Conservation (phyloP, 2,888 invertebrate genomes). For the Pharmacophagus antenor region DNA sequence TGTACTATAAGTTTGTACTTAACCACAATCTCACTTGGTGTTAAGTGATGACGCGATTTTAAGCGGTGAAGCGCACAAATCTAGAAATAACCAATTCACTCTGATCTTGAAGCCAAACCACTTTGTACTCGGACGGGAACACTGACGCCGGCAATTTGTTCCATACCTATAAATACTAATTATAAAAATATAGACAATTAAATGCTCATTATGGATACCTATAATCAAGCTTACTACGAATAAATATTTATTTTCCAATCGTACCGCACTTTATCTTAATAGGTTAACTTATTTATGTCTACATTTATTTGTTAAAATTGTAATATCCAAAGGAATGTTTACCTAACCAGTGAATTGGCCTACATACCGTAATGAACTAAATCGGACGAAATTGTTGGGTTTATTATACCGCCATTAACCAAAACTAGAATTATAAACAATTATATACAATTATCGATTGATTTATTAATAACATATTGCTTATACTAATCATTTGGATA, state of each 20-base stretch:
- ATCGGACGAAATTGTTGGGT: neutral
- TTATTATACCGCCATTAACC: neutral
- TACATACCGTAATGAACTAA: constrained; percentile 16
- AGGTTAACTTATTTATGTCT: neutral
- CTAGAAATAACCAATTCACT: too few relatives aligned
- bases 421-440: constrained; percentile 1
- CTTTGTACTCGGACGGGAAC: too few relatives aligned
- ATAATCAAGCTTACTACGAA: too few relatives aligned
- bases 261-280: neutral
- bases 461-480: neutral
- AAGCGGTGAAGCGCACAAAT: too few relatives aligned
- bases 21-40: too few relatives aligned
- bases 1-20: too few relatives aligned
- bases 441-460: neutral
- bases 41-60: too few relatives aligned
- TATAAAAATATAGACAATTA: neutral
- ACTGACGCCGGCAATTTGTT: too few relatives aligned
- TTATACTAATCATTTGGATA: neutral
- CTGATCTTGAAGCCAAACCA: too few relatives aligned
- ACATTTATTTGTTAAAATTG: constrained; percentile 1
- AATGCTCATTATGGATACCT: too few relatives aligned
- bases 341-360: constrained; percentile 7
- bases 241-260: neutral
- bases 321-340: constrained; percentile 14
- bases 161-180: neutral